phyloP scores from a whole-genome alignment of 2,113 vertebrate species.

The Penelope pileata region DNA sequence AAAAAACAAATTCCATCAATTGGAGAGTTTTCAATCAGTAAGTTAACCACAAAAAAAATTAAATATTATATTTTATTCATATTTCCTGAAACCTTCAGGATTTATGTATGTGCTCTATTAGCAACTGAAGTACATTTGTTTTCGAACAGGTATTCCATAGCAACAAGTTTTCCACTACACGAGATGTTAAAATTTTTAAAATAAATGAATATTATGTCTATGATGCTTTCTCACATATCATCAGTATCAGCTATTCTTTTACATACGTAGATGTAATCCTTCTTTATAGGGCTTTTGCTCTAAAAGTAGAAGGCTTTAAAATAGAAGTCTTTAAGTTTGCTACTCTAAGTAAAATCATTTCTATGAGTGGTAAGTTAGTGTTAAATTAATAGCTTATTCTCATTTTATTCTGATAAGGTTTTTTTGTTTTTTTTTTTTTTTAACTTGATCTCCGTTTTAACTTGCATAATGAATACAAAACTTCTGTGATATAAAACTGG shows the following conservation, averaged over 20 bases:
- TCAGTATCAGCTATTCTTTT: not conserved
- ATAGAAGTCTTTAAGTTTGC: not conserved
- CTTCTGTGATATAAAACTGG: not conserved
- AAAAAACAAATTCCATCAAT: fast-evolving
- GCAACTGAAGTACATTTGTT: not conserved
- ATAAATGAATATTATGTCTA: not conserved
- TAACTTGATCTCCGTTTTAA: not conserved
- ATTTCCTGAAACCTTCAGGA: not conserved
- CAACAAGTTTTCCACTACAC: not conserved
- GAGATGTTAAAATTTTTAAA: not conserved
- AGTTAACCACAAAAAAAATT: not conserved
- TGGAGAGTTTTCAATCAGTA: not conserved
- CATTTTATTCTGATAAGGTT: not conserved
- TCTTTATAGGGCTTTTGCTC: not conserved
- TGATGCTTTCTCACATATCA: not conserved
- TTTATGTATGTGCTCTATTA: not conserved
- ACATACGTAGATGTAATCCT: not conserved
- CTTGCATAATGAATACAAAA: not conserved
- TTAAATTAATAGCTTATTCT: not conserved
- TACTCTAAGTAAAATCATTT: not conserved
- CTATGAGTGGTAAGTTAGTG: not conserved
- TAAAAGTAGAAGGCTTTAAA: not conserved
- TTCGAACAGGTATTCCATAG: not conserved
- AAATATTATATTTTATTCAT: not conserved
- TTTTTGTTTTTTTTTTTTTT: not conserved